Base-by-base conservation (phyloP, 2,888 invertebrate genomes). In the Didymodactylos carnosus region DNA sequence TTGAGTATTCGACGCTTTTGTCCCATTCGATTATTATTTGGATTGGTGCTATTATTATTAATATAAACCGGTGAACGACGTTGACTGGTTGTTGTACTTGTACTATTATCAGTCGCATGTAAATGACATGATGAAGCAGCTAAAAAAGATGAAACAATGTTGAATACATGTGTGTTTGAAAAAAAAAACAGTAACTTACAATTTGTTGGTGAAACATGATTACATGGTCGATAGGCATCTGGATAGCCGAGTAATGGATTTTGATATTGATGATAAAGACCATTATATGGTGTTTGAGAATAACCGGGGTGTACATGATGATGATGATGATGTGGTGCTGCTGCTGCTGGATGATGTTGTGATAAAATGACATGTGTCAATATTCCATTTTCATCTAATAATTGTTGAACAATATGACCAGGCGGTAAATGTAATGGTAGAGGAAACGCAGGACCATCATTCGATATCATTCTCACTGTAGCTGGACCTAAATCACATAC, bases 391-490 rank as follows among this genome's bases (percentile, higher is more conserved):
- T 93, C 93, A 85, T 93, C 93, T 79, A 93, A 89, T 81, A 93
- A 91, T 83, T 91, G 93, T 83, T 90, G 90, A 82, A 93, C 91
- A 83, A 91, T 88, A 86, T 92, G 90, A 78, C 91, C 92, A 62
- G 90, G 90, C 76, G 92, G 92, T 79, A 93, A 91, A 85, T 92
- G 90, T 82, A 93, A 90, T 73, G 91, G 92, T 88, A 92, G 89
- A 76, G 90, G 89, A 80, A 89, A 87, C 73, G 89, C 89, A 75
- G 89, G 89, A 78, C 88, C 88, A 84, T 88, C 88, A 80, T 89
- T 89, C 78, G 90, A 89, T 79, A 91, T 89, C 90, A 91, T 90
- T 79, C 90, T 88, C 79, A 91, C 89, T 78, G 90, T 89, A 83
- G 90, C 89, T 81, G 90, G 90, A 83, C 91, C 91, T 90, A 84